A percentile compares a stretch with the other conserved stretches of the same genome.
Evolutionary conservation across 2,797 vertebrate genomes (phyloP).

Genomic region (Chiloscyllium punctatum): DNA sequence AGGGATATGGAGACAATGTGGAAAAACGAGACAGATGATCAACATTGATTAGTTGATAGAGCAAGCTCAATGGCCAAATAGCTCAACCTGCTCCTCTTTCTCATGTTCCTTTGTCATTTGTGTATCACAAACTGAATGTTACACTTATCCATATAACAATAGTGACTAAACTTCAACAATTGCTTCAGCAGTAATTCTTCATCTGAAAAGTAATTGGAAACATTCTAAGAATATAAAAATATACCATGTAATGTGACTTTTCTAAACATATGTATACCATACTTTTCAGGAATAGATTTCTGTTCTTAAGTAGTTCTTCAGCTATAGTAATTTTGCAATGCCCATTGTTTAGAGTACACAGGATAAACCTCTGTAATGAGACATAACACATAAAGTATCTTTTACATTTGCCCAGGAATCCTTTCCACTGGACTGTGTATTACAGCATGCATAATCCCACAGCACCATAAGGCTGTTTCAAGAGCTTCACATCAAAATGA

Average conservation of each 20-base stretch:
- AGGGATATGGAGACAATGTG: too few species aligned
- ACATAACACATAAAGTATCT: too few species aligned
- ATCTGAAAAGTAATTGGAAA: not conserved
- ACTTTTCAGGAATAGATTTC: not conserved
- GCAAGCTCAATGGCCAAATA: too few species aligned
- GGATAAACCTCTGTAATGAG: too few species aligned
- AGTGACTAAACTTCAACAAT: not conserved
- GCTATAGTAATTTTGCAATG: too few species aligned
- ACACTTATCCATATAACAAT: too few species aligned
- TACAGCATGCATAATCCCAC: slow-evolving; percentile 7
- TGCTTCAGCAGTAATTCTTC: not conserved
- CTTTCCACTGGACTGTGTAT: slow-evolving; percentile 16
- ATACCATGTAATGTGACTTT: not conserved
- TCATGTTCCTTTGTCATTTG: not conserved
- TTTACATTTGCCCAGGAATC: not conserved
- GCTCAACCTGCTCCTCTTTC: too few species aligned
- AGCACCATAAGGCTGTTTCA: slow-evolving; percentile 42
- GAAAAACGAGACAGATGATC: too few species aligned
- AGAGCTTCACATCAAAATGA: slow-evolving; percentile 56
- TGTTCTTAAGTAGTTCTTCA: too few species aligned
- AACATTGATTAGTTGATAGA: too few species aligned
- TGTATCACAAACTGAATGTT: not conserved
- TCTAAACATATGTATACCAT: not conserved
- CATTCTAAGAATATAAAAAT: not conserved
- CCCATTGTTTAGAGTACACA: too few species aligned